A percentile compares a stretch with the other conserved stretches of the same genome.
These are phyloP conservation scores for Sylvietta virens DNA, from an alignment of 2,113 vertebrate species.

Conservation along the genomic window DNA sequence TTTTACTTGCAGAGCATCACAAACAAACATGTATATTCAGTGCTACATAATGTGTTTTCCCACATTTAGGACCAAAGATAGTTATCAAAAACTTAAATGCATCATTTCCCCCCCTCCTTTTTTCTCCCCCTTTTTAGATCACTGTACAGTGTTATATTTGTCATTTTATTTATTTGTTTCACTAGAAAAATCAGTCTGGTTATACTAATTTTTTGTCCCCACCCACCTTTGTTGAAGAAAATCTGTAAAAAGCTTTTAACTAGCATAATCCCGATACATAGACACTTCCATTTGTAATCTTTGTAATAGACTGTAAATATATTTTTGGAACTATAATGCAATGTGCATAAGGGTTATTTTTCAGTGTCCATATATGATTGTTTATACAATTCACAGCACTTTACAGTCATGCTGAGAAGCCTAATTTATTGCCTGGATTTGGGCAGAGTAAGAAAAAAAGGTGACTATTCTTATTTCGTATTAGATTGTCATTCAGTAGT, in stretches of 20 bases:
- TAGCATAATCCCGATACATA: slow-evolving; percentile 88
- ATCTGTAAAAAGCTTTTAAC: slow-evolving; percentile 89
- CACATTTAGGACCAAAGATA: slow-evolving; percentile 99
- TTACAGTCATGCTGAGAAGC: slow-evolving; percentile 76
- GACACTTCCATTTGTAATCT: slow-evolving; percentile 99
- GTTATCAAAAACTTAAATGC: slow-evolving; percentile 84
- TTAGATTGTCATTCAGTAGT: slow-evolving; percentile 70
- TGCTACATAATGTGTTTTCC: slow-evolving; percentile 92
- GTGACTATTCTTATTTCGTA: slow-evolving; percentile 70
- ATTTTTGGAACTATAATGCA: slow-evolving; percentile 99
- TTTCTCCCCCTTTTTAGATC: slow-evolving; percentile 71
- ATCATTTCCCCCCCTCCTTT: slow-evolving; percentile 63
- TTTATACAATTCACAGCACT: slow-evolving; percentile 79
- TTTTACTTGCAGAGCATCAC: slow-evolving; percentile 92
- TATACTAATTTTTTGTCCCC: slow-evolving; percentile 80
- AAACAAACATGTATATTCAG: slow-evolving; percentile 91
- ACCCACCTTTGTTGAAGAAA: slow-evolving; percentile 73
- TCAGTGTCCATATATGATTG: slow-evolving; percentile 79
- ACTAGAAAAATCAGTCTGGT: slow-evolving; percentile 83
- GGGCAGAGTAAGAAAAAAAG: slow-evolving; percentile 71
- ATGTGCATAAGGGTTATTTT: slow-evolving; percentile 88
- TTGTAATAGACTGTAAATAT: slow-evolving; percentile 99
- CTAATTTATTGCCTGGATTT: slow-evolving; percentile 69
- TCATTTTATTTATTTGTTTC: slow-evolving; percentile 98
- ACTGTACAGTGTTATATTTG: slow-evolving; percentile 92